Percentiles rank a stretch among this genome's conserved stretches.
phyloP scores from a whole-genome alignment of 2,113 vertebrate genomes.

The Ramphastos sulfuratus region DNA sequence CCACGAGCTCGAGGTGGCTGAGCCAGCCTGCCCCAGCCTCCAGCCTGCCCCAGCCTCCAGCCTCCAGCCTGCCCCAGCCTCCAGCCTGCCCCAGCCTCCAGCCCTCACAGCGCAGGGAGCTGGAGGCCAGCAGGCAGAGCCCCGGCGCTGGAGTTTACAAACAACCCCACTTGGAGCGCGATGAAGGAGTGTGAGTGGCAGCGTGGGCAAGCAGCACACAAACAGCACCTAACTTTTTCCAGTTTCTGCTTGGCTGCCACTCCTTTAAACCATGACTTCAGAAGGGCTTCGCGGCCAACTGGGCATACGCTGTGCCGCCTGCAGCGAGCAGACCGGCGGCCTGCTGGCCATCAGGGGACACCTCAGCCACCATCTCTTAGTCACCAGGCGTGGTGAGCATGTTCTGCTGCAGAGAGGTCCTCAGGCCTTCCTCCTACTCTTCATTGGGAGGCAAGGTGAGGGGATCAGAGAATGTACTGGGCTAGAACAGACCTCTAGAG shows the following conservation, averaged over 20 bases:
- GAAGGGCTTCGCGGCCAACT: not conserved
- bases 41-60: not conserved
- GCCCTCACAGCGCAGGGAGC: not conserved
- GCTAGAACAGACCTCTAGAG: too few species aligned
- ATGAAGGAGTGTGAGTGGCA: not conserved
- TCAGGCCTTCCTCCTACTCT: not conserved
- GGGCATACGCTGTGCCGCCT: not conserved
- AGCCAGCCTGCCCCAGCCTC: not conserved
- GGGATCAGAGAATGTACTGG: too few species aligned
- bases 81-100: too few species aligned
- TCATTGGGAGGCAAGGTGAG: too few species aligned
- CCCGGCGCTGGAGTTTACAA: not conserved
- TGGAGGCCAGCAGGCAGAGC: not conserved
- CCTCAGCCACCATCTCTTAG: fast-evolving
- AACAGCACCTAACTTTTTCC: not conserved
- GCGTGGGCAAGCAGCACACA: not conserved
- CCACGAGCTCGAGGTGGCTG: not conserved
- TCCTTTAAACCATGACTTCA: constrained; percentile 16
- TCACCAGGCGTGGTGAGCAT: fast-evolving
- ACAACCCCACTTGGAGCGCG: not conserved
- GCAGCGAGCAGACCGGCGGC: not conserved
- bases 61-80: too few species aligned
- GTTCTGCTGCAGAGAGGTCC: not conserved
- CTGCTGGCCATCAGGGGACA: not conserved
- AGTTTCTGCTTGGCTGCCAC: not conserved